These are phyloP conservation scores for Clunio marinus DNA, from an alignment of 2,888 invertebrate species.

Conservation along the genomic window DNA sequence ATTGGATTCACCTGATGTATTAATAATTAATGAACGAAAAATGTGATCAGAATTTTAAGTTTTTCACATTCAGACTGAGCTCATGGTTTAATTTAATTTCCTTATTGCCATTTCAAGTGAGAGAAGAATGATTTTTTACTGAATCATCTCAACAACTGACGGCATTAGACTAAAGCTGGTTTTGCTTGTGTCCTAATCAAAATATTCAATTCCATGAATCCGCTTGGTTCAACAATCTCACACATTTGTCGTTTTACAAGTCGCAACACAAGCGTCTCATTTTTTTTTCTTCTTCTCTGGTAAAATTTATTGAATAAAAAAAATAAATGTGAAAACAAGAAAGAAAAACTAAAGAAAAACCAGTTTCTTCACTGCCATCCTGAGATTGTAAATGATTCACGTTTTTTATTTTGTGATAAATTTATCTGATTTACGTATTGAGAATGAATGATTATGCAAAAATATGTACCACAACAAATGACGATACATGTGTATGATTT, in stretches of 20 bases:
- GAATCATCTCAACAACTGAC: no score
- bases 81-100: background rate
- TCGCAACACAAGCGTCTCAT: background rate
- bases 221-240: background rate
- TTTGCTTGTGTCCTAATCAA: no score
- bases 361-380: background rate
- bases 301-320: no score
- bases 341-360: background rate
- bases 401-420: background rate
- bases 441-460: slow-evolving; percentile 6
- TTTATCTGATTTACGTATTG: background rate
- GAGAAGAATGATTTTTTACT: no score
- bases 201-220: background rate
- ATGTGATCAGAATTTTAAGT: no score
- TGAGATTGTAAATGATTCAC: background rate
- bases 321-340: background rate
- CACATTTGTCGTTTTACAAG: no score
- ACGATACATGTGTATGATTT: no score
- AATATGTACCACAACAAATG: background rate
- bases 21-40: no score
- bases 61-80: background rate
- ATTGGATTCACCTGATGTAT: background rate
- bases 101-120: background rate
- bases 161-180: no score
- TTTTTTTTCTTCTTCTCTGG: no score